Conservation (phyloP, 2,797 vertebrate genomes). For the Amphiprion clarkii region DNA sequence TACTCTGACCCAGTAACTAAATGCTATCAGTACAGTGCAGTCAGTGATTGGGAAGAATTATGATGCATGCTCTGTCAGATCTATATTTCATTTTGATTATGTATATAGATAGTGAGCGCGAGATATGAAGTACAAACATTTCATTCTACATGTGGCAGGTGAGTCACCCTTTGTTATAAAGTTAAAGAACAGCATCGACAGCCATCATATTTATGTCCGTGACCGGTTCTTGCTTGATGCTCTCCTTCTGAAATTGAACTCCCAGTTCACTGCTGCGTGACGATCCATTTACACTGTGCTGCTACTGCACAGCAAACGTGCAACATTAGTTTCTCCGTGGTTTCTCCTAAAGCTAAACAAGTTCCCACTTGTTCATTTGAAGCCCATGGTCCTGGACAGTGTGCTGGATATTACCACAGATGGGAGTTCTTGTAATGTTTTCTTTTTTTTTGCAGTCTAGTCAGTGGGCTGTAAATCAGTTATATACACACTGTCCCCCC, state of each 20-base stretch:
- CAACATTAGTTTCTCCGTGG: constrained; percentile 53
- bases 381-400: constrained; percentile 37
- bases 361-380: constrained; percentile 47
- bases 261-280: constrained; percentile 6
- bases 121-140: constrained; percentile 2
- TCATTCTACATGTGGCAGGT: background rate
- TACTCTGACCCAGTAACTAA: constrained; percentile 76
- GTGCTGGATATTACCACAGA: constrained; percentile 33
- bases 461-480: constrained; percentile 68
- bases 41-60: constrained; percentile 23
- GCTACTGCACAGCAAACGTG: constrained; percentile 50
- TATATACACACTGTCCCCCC: constrained; percentile 44
- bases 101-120: background rate
- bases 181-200: no score
- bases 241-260: constrained; percentile 28
- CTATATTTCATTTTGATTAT: constrained; percentile 22
- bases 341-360: constrained; percentile 35
- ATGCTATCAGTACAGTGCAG: constrained; percentile 48
- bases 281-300: constrained; percentile 45
- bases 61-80: constrained; percentile 19
- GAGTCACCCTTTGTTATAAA: background rate
- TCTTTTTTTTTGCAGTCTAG: constrained; percentile 20
- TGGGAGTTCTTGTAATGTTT: constrained; percentile 42
- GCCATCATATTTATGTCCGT: no score
- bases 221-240: background rate